phyloP scores from a whole-genome alignment of 1,140 invertebrate genomes.

The Bombus soroeensis region DNA sequence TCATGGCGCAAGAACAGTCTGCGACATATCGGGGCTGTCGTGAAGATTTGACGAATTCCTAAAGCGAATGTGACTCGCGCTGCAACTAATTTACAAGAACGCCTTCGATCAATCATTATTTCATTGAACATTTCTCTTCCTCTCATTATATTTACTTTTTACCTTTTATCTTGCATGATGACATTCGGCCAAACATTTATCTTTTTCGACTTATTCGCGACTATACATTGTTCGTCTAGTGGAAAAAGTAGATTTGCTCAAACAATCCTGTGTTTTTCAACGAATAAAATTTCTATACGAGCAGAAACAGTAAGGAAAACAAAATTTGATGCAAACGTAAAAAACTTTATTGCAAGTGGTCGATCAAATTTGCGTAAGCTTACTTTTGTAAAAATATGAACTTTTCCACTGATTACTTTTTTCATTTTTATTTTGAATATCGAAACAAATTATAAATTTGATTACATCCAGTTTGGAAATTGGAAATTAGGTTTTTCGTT shows the following conservation, averaged over 20 bases:
- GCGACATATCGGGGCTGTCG: background rate
- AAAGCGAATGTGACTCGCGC: background rate
- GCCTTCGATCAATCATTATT: background rate
- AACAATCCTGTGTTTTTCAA: background rate
- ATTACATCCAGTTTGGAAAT: background rate
- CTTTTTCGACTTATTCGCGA: background rate
- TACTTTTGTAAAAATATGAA: no score
- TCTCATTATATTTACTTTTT: background rate
- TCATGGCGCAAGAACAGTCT: slow-evolving; percentile 36
- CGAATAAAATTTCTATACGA: background rate
- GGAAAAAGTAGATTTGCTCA: background rate
- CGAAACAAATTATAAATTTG: background rate
- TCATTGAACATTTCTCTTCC: background rate
- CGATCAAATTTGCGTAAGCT: background rate
- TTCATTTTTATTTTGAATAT: background rate
- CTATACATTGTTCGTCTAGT: background rate
- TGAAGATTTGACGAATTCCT: slow-evolving; percentile 40
- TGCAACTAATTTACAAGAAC: background rate
- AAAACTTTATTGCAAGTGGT: background rate
- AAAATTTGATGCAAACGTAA: background rate
- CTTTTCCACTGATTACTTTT: no score
- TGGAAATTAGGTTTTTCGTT: background rate
- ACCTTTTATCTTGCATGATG: background rate
- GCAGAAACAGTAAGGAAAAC: background rate
- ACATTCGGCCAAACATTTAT: slow-evolving; percentile 10